These are phyloP conservation scores for Hoplodrina ambigua DNA, from an alignment of 2,888 invertebrate genomes.

Conservation along the genomic window DNA sequence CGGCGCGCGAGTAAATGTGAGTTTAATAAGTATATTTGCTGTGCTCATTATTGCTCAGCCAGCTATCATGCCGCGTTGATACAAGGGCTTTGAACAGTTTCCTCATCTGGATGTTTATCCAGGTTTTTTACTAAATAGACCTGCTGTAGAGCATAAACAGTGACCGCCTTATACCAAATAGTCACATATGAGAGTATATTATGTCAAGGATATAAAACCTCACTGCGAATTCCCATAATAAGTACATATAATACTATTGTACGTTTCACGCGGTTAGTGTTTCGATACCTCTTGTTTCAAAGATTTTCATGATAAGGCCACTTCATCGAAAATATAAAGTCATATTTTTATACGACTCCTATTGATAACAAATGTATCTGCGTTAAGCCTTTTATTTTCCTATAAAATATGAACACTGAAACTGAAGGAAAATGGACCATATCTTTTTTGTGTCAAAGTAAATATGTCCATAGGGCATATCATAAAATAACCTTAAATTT, in stretches of 20 bases:
- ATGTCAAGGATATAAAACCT: neutral
- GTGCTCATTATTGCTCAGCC: no score
- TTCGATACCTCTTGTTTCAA: slow-evolving; percentile 12
- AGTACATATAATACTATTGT: neutral
- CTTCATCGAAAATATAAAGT: neutral
- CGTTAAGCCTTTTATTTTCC: slow-evolving; percentile 53
- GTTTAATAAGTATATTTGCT: slow-evolving; percentile 13
- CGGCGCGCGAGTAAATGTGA: slow-evolving; percentile 1
- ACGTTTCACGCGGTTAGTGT: neutral
- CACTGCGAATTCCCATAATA: neutral
- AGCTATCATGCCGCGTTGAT: no score
- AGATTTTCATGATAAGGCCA: slow-evolving; percentile 4
- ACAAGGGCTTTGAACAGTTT: no score
- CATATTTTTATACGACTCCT: slow-evolving; percentile 43
- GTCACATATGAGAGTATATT: no score
- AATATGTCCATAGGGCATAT: slow-evolving; percentile 31
- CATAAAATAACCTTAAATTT: slow-evolving; percentile 51
- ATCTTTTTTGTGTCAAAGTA: slow-evolving; percentile 54
- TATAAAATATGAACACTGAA: slow-evolving; percentile 57
- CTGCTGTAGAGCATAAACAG: slow-evolving; percentile 9
- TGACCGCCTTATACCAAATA: neutral
- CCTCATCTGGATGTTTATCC: no score
- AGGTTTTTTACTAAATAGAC: no score
- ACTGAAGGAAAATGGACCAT: slow-evolving; percentile 42
- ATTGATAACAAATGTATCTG: slow-evolving; percentile 41